Conservation (phyloP, 2,888 invertebrate species). For the Minunthozetes semirufus region DNA sequence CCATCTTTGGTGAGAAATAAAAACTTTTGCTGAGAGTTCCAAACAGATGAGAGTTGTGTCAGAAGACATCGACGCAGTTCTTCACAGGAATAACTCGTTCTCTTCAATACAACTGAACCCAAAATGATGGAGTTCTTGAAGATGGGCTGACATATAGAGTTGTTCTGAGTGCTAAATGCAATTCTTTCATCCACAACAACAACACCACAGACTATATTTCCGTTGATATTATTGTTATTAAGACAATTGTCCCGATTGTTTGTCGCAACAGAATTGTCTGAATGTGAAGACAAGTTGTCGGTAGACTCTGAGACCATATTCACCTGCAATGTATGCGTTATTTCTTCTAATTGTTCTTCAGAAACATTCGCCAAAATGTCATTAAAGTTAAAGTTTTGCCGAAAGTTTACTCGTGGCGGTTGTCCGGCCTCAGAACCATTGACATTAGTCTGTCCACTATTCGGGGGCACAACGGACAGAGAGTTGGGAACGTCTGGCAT, state of each 20-base stretch:
- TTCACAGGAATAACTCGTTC: not conserved
- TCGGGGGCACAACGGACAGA: not conserved
- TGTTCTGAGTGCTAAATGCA: not conserved
- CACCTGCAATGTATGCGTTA: constrained; percentile 10
- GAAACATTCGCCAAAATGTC: constrained; percentile 5
- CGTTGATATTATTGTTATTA: not conserved
- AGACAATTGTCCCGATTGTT: not conserved
- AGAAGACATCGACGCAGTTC: not conserved
- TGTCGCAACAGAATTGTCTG: not conserved
- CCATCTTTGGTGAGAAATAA: constrained; percentile 15
- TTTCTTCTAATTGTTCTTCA: constrained; percentile 11
- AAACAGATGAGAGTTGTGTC: not conserved
- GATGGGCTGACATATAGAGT: not conserved
- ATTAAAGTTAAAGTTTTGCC: not conserved
- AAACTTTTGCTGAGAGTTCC: not conserved
- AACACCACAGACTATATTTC: constrained; percentile 2
- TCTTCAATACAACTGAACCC: constrained; percentile 3
- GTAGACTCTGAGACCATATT: constrained; percentile 1
- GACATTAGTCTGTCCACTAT: not conserved
- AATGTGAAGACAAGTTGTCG: constrained; percentile 2
- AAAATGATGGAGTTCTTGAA: constrained; percentile 4
- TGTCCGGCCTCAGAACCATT: not conserved
- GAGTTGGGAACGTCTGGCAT: not conserved
- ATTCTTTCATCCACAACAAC: not conserved
- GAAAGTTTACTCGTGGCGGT: not conserved